These are phyloP conservation scores for Grantiella picta DNA, from an alignment of 2,113 vertebrate genomes.

Conservation along the genomic window DNA sequence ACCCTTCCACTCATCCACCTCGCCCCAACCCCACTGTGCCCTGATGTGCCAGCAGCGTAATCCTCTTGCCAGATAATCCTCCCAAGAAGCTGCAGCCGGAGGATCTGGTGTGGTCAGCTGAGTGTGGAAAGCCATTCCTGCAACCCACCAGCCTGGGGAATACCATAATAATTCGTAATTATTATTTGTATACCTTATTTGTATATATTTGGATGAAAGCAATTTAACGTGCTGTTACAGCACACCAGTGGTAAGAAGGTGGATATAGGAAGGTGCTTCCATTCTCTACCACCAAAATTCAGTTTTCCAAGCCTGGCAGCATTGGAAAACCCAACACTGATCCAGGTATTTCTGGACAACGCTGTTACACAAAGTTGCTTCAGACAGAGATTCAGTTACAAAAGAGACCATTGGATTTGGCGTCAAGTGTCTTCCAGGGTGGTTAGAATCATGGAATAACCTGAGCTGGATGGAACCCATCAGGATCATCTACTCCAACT, in stretches of 20 bases:
- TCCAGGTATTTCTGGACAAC: background rate
- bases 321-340: background rate
- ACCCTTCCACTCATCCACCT: background rate
- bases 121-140: background rate
- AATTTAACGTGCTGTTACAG: background rate
- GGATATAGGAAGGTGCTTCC: background rate
- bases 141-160: background rate
- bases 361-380: background rate
- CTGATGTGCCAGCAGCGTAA: background rate
- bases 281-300: background rate
- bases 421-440: background rate
- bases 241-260: background rate
- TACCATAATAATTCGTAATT: background rate
- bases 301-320: background rate
- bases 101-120: background rate
- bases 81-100: background rate
- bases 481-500: background rate
- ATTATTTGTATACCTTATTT: background rate
- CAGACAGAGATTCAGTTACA: background rate
- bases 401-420: background rate
- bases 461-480: background rate
- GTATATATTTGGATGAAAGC: background rate
- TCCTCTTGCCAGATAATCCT: background rate
- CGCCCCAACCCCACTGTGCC: rapidly evolving
- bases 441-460: background rate